Evolutionary conservation across 1,140 invertebrate genomes (phyloP), one percentile per base, ranked within the genome.

Genomic region (Aradophagus sp.): DNA sequence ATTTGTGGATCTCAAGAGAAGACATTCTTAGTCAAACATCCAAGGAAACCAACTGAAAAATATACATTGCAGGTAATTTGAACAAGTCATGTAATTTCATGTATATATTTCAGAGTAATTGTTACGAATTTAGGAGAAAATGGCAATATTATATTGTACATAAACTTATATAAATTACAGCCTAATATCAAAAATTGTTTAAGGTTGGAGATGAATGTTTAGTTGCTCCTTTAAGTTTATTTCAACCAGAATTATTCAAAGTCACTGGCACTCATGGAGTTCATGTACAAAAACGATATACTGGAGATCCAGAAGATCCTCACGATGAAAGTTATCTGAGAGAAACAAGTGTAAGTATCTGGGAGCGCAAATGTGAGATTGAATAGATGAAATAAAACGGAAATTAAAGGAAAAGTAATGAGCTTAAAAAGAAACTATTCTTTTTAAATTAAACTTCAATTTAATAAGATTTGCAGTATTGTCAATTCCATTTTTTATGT

Each of bases 151-250:
- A n/a, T n/a, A n/a, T n/a, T n/a, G n/a, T n/a, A n/a, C n/a, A n/a
- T n/a, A n/a, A n/a, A n/a, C n/a, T n/a, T n/a, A n/a, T n/a, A n/a
- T n/a, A 23, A 23, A 23, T 23, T 23, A 23, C 4, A 5, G 4
- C 4, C 20, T 5, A 23, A 23, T 23, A 8, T 23, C 4, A 13
- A 47, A 41, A 53, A 29, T 29, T 14, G n/a, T 35, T 34, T 38
- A 36, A 96, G 89, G 90, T 97, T 20, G 96, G 95, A 1, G 96
- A 98, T 86, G 96, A 98, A 84, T 92, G 93, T 77, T 90, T 97
- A n/a, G 90, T 98, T 50, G 95, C 96, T 12, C 94, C 96, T 0
- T 80, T 98, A 3, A 91, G 93, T 63, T 83, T 97, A 27, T 98
- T 98, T 79, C 91, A 93, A 79, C 95, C 95, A 0, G 95, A 97